Conservation (phyloP, 2,888 invertebrate genomes). For the Diplolepis rosae region DNA sequence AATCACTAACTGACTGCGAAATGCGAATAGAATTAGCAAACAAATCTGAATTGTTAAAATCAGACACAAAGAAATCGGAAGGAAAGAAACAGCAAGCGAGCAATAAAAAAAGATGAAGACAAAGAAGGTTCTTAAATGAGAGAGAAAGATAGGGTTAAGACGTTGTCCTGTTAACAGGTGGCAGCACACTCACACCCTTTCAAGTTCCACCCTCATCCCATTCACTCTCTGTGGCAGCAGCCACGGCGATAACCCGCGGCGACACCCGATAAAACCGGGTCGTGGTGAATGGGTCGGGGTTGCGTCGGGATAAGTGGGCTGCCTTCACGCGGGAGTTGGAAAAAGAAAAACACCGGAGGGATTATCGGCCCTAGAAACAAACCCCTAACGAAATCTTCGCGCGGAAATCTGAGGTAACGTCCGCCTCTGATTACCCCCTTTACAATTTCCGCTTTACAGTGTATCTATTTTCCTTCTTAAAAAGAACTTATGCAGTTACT, state of each 20-base stretch:
- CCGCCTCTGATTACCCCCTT: background rate
- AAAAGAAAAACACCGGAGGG: conserved; percentile 68
- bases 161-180: conserved; percentile 73
- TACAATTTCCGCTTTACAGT: background rate
- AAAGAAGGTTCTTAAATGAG: conserved; percentile 32
- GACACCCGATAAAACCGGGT: conserved; percentile 73
- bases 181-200: conserved; percentile 66
- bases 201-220: conserved; percentile 47
- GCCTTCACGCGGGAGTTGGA: conserved; percentile 52
- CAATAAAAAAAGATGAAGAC: conserved; percentile 22
- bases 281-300: conserved; percentile 53
- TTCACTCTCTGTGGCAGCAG: conserved; percentile 67
- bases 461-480: background rate
- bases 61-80: conserved; percentile 36
- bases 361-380: conserved; percentile 62
- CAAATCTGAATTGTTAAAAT: background rate
- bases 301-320: conserved; percentile 60
- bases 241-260: conserved; percentile 73
- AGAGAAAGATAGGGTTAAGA: conserved; percentile 62
- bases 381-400: conserved; percentile 41
- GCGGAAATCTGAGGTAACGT: conserved; percentile 10
- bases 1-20: background rate
- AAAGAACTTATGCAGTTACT: too few species aligned
- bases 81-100: conserved; percentile 35
- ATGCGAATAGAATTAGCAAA: background rate